A percentile compares a stretch with the other conserved stretches of the same genome.
Conservation (phyloP, 2,888 invertebrate genomes). For the Creontiades dilutus region DNA sequence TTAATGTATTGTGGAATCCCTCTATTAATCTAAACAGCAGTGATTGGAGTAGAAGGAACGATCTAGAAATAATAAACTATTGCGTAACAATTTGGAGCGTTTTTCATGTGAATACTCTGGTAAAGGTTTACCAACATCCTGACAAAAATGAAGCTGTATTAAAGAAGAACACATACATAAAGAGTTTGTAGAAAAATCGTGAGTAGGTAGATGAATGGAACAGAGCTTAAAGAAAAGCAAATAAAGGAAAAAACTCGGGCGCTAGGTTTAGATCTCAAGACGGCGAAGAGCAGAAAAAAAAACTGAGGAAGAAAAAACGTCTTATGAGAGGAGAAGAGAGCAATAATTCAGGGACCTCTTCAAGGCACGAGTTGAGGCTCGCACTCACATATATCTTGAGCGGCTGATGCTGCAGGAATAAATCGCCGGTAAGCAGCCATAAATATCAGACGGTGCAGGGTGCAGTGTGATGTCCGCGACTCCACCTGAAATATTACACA, state of each 20-base stretch:
- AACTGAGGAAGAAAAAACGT: slow-evolving; percentile 35
- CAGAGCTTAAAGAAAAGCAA: background rate
- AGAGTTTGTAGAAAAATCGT: background rate
- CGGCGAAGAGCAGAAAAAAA: background rate
- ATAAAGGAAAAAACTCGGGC: background rate
- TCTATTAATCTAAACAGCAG: no score
- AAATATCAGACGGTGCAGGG: slow-evolving; percentile 41
- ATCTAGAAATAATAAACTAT: no score
- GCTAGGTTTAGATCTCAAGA: background rate
- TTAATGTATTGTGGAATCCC: no score
- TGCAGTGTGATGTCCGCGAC: slow-evolving; percentile 36
- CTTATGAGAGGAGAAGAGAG: slow-evolving; percentile 38
- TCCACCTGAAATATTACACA: slow-evolving; percentile 52
- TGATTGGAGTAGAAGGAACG: no score
- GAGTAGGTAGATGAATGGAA: background rate
- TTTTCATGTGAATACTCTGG: no score
- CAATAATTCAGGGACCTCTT: slow-evolving; percentile 48
- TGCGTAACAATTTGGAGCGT: no score
- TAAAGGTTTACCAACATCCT: no score
- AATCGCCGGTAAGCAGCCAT: slow-evolving; percentile 60
- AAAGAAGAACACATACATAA: no score
- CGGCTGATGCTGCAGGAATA: slow-evolving; percentile 58
- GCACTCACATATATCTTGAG: slow-evolving; percentile 41
- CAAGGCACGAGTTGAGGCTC: slow-evolving; percentile 57
- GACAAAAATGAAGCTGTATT: no score